A percentile compares a stretch with the other conserved stretches of the same genome.
These are phyloP conservation scores for Alfaro cultratus DNA, from an alignment of 2,797 vertebrate species.

Conservation along the genomic window DNA sequence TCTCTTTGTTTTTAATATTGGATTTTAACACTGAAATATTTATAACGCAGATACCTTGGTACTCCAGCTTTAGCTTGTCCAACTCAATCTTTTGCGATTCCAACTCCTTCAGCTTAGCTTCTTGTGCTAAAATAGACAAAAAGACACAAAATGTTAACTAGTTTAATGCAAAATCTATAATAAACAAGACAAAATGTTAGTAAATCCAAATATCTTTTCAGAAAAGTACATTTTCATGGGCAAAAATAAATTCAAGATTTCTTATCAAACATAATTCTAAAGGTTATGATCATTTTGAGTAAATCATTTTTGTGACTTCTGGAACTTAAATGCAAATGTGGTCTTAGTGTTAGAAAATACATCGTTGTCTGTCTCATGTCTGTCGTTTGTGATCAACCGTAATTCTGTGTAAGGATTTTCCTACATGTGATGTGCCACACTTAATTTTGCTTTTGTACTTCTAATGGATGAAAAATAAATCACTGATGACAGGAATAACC, in stretches of 20 bases:
- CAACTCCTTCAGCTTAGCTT: slow-evolving; percentile 1
- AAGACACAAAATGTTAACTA: background rate
- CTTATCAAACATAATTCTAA: background rate
- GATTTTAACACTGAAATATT: background rate
- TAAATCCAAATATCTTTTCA: background rate
- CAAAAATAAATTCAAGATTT: background rate
- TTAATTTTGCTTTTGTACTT: background rate
- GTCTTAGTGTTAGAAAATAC: background rate
- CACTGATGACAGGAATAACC: background rate
- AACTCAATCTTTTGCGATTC: background rate
- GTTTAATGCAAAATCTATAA: background rate
- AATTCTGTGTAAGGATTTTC: background rate
- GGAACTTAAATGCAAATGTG: background rate
- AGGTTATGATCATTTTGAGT: background rate
- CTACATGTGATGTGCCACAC: background rate
- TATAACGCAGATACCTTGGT: background rate
- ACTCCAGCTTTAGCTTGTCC: background rate
- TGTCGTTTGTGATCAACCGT: background rate
- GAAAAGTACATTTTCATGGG: background rate
- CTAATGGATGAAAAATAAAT: too few relatives aligned
- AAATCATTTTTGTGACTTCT: background rate
- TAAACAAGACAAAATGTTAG: background rate
- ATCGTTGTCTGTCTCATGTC: background rate
- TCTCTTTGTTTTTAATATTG: background rate
- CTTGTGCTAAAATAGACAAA: background rate